Evolutionary conservation across 2,888 invertebrate species (phyloP).

Genomic region (Oscheius sp.): DNA sequence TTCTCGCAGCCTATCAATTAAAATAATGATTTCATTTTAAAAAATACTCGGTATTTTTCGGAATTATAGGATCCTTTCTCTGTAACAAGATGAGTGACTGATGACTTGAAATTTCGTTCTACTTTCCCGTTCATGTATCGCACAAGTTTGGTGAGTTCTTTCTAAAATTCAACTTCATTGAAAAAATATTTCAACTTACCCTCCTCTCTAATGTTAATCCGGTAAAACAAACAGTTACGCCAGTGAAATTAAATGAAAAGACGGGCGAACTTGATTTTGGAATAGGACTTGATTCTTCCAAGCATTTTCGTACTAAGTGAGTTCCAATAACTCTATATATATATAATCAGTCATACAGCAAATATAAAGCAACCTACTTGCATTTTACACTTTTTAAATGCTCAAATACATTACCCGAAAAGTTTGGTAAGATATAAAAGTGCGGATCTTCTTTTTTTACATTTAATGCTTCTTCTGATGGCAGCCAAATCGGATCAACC

Average conservation of each 20-base stretch:
- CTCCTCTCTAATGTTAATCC: constrained; percentile 27
- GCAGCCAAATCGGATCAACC: constrained; percentile 39
- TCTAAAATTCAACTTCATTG: constrained; percentile 20
- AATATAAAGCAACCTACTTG: constrained; percentile 4
- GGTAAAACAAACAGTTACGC: constrained; percentile 43
- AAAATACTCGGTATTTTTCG: constrained; percentile 48
- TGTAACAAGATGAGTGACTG: constrained; percentile 52
- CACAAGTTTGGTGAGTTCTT: constrained; percentile 37
- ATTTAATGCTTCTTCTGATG: constrained; percentile 14
- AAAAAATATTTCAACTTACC: constrained; percentile 12
- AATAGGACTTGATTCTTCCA: constrained; percentile 30
- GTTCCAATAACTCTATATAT: constrained; percentile 40
- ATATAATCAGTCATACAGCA: too few relatives aligned
- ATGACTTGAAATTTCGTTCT: constrained; percentile 26
- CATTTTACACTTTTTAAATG: background rate
- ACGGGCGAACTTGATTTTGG: constrained; percentile 47
- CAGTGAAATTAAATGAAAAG: constrained; percentile 41
- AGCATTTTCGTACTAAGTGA: constrained; percentile 39
- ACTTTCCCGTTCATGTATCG: constrained; percentile 47
- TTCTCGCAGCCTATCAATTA: constrained; percentile 15
- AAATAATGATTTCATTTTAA: background rate
- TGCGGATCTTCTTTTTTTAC: constrained; percentile 19
- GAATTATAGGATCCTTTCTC: constrained; percentile 39
- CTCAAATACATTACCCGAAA: constrained; percentile 36
- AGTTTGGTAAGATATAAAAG: constrained; percentile 40